Evolutionary conservation across 1,140 invertebrate species (phyloP).

Genomic region (Platyscapa corneri): DNA sequence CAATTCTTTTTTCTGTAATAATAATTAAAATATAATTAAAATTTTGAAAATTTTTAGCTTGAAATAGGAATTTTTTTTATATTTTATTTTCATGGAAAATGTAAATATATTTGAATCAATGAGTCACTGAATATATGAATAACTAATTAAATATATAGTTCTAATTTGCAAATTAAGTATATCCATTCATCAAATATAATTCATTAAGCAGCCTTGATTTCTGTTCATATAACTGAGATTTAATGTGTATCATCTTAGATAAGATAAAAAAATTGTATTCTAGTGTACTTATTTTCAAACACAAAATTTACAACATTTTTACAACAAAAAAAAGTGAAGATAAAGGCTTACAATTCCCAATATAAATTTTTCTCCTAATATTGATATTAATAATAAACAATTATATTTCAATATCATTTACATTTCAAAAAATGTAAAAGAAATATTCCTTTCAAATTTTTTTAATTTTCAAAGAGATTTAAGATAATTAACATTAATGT

Average conservation of each 20-base stretch:
- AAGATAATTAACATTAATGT: no score
- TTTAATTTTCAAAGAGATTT: not conserved
- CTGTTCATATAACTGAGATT: not conserved
- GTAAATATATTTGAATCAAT: no score
- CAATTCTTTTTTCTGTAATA: conserved; percentile 62
- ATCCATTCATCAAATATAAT: not conserved
- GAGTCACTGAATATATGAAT: not conserved
- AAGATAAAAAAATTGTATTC: conserved; percentile 30
- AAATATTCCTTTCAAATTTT: not conserved
- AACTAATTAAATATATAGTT: not conserved
- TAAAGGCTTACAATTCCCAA: no score
- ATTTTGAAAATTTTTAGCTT: no score
- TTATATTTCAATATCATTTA: no score
- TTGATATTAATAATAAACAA: no score
- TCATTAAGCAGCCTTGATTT: not conserved
- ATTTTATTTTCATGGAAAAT: not conserved
- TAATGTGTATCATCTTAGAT: not conserved
- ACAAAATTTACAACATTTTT: no score
- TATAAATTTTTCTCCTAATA: no score
- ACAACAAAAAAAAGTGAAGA: no score
- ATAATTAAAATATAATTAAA: conserved; percentile 43
- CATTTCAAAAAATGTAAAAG: not conserved
- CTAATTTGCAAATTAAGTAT: not conserved
- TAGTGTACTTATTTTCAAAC: no score
- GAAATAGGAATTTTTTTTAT: no score